Percentiles rank a stretch among this genome's conserved stretches.
Evolutionary conservation across 2,888 invertebrate genomes (phyloP).

Genomic region (Cryptocheilus praepositus): DNA sequence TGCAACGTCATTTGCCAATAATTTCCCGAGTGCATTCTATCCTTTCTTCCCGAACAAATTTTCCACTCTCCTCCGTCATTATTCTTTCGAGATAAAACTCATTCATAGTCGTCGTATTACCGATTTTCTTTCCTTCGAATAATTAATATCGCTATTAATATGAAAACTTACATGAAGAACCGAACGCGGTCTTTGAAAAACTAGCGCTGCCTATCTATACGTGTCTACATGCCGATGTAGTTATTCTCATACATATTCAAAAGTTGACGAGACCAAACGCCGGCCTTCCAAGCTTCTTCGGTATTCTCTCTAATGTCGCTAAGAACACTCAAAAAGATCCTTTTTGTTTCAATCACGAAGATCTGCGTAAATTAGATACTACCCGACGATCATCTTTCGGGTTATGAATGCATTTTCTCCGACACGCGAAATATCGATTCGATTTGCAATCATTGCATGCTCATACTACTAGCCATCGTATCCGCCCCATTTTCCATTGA

Average conservation of each 20-base stretch:
- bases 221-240: conserved; percentile 14
- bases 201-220: conserved; percentile 7
- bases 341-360: conserved; percentile 30
- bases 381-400: conserved; percentile 20
- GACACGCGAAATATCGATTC: conserved; percentile 32
- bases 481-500: conserved; percentile 19
- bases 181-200: conserved; percentile 20
- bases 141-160: conserved; percentile 41
- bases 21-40: conserved; percentile 3
- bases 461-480: conserved; percentile 14
- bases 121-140: conserved; percentile 31
- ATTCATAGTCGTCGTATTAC: conserved; percentile 34
- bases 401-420: conserved; percentile 35
- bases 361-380: conserved; percentile 29
- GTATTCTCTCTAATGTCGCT: conserved; percentile 43
- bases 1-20: neutral
- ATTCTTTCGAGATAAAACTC: conserved; percentile 22
- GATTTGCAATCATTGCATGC: conserved; percentile 17
- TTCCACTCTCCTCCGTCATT: conserved; percentile 40
- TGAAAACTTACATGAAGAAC: conserved; percentile 46
- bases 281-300: conserved; percentile 44
- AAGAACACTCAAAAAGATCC: conserved; percentile 43
- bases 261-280: conserved; percentile 14
- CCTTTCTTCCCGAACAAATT: conserved; percentile 17
- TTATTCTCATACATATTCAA: conserved; percentile 7